Conservation (phyloP, 2,888 invertebrate genomes). For the Beris chalybata region DNA sequence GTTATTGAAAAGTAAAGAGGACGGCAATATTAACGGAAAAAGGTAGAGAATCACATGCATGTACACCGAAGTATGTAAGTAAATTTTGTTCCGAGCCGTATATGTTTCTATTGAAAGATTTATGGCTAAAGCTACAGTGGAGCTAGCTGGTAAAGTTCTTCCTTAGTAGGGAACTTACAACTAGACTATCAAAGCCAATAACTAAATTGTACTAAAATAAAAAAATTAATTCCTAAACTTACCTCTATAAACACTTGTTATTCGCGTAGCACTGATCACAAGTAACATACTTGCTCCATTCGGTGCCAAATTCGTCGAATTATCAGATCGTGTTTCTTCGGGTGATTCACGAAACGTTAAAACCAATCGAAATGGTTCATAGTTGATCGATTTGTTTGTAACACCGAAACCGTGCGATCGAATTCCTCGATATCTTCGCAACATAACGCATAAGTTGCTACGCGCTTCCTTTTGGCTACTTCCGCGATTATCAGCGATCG, state of each 20-base stretch:
- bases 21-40: too few species aligned
- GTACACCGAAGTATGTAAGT: too few species aligned
- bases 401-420: conserved; percentile 64
- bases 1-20: too few species aligned
- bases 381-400: conserved; percentile 63
- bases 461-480: conserved; percentile 56
- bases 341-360: conserved; percentile 68
- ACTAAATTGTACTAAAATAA: conserved; percentile 16
- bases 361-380: conserved; percentile 73
- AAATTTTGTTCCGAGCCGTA: neutral
- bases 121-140: too few species aligned
- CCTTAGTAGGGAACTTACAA: too few species aligned
- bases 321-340: conserved; percentile 55
- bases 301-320: conserved; percentile 46
- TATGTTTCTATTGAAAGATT: neutral
- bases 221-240: conserved; percentile 44
- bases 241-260: conserved; percentile 79
- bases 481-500: conserved; percentile 59
- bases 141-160: too few species aligned
- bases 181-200: too few species aligned
- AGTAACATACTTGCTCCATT: conserved; percentile 62
- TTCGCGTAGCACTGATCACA: conserved; percentile 72
- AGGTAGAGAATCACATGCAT: too few species aligned
- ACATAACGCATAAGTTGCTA: conserved; percentile 63
- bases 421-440: conserved; percentile 69